Conservation (phyloP, 2,113 vertebrate species). For the Protomyctophum bolini region DNA sequence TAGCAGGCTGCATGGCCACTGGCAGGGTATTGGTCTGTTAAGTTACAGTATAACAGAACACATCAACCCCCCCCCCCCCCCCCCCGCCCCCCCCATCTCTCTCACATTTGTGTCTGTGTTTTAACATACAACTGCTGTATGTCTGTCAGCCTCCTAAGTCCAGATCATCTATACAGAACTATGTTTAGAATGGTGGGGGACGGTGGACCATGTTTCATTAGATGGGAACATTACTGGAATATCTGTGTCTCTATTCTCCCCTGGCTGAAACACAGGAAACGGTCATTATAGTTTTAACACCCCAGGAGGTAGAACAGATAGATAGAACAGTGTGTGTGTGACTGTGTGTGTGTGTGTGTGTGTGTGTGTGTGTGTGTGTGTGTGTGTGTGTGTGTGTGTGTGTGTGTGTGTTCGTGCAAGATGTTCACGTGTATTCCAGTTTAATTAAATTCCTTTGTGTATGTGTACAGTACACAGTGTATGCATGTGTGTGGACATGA, state of each 20-base stretch:
- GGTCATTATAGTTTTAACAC: background rate
- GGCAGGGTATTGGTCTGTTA: background rate
- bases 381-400: background rate
- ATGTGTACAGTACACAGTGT: background rate
- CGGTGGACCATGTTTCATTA: background rate
- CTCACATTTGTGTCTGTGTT: background rate
- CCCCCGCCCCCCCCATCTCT: too few species aligned
- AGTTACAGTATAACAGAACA: background rate
- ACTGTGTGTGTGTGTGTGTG: background rate
- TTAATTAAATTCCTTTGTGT: background rate
- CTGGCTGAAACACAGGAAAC: too few species aligned
- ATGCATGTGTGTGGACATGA: background rate
- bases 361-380: background rate
- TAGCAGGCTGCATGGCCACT: background rate
- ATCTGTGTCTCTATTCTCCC: background rate
- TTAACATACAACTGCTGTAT: background rate
- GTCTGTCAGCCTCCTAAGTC: background rate
- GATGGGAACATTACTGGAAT: background rate
- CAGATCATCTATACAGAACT: background rate
- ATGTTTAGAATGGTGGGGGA: background rate
- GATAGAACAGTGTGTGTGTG: background rate
- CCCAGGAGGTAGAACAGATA: background rate
- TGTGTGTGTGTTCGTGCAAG: background rate
- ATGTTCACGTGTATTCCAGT: background rate
- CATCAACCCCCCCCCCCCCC: too few species aligned